phyloP scores from a whole-genome alignment of 2,888 invertebrate species.

The Actias luna region DNA sequence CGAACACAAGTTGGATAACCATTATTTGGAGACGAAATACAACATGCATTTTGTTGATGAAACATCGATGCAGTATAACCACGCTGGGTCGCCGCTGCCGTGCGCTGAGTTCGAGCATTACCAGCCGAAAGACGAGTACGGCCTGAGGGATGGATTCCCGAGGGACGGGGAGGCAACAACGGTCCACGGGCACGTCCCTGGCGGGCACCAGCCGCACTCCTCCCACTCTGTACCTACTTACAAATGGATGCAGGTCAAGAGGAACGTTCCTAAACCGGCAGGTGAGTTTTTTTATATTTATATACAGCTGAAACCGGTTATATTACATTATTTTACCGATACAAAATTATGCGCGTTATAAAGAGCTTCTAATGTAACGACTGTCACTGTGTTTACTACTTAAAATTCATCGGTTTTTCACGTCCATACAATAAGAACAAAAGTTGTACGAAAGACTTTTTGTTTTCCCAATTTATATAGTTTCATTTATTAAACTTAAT shows the following conservation, averaged over 20 bases:
- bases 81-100: conserved; percentile 70
- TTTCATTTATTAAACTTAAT: too few species aligned
- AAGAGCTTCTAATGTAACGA: too few species aligned
- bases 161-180: conserved; percentile 59
- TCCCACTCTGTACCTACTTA: conserved; percentile 92
- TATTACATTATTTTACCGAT: too few species aligned
- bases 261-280: conserved; percentile 96
- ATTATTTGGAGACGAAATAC: conserved; percentile 78
- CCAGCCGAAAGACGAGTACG: conserved; percentile 84
- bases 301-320: too few species aligned
- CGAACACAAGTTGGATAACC: conserved; percentile 72
- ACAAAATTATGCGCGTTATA: too few species aligned
- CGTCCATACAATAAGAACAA: too few species aligned
- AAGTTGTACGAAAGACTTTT: too few species aligned
- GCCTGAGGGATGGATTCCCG: conserved; percentile 61
- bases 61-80: conserved; percentile 65
- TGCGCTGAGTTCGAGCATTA: conserved; percentile 83
- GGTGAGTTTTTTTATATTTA: conserved; percentile 80
- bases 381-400: too few species aligned
- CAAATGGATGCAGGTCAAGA: conserved; percentile 99
- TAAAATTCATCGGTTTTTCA: too few species aligned
- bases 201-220: conserved; percentile 64
- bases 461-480: too few species aligned
- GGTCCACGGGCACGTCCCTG: conserved; percentile 55
- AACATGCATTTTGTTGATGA: conserved; percentile 78